phyloP scores from a whole-genome alignment of 2,888 invertebrate genomes.

The Rhingia campestris region DNA sequence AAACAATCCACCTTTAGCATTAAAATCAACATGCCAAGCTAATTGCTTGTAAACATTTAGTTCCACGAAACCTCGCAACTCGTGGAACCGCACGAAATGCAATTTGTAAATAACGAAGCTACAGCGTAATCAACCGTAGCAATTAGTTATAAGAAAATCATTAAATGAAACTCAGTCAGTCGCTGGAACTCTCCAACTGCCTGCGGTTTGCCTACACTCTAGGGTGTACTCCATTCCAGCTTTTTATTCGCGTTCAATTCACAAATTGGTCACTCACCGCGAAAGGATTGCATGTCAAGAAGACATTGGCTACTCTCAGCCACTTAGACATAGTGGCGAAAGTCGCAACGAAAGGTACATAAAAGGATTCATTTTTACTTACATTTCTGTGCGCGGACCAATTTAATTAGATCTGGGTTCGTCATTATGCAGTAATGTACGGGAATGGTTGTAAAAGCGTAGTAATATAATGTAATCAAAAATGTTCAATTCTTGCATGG shows the following conservation, averaged over 20 bases:
- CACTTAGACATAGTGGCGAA: slow-evolving; percentile 45
- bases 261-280: slow-evolving; percentile 58
- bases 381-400: slow-evolving; percentile 36
- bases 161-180: slow-evolving; percentile 59
- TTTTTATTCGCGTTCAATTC: slow-evolving; percentile 49
- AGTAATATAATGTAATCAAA: too few relatives aligned
- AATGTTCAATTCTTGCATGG: too few relatives aligned
- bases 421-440: too few relatives aligned
- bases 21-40: slow-evolving; percentile 54
- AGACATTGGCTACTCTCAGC: slow-evolving; percentile 53
- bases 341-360: slow-evolving; percentile 15
- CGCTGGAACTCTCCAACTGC: neutral
- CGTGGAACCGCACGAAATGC: slow-evolving; percentile 72
- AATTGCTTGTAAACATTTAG: slow-evolving; percentile 74
- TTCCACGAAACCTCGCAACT: slow-evolving; percentile 60
- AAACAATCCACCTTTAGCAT: slow-evolving; percentile 6
- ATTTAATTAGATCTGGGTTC: slow-evolving; percentile 55
- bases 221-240: slow-evolving; percentile 43
- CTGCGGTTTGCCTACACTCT: slow-evolving; percentile 22
- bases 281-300: slow-evolving; percentile 65
- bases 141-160: slow-evolving; percentile 73
- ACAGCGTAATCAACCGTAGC: slow-evolving; percentile 61
- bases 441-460: too few relatives aligned
- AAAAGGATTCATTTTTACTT: slow-evolving; percentile 21
- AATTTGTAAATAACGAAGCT: slow-evolving; percentile 74